A percentile compares a stretch with the other conserved stretches of the same genome.
These are phyloP conservation scores for Sinohyriopsis cumingii DNA, from an alignment of 2,888 invertebrate species.

Conservation along the genomic window DNA sequence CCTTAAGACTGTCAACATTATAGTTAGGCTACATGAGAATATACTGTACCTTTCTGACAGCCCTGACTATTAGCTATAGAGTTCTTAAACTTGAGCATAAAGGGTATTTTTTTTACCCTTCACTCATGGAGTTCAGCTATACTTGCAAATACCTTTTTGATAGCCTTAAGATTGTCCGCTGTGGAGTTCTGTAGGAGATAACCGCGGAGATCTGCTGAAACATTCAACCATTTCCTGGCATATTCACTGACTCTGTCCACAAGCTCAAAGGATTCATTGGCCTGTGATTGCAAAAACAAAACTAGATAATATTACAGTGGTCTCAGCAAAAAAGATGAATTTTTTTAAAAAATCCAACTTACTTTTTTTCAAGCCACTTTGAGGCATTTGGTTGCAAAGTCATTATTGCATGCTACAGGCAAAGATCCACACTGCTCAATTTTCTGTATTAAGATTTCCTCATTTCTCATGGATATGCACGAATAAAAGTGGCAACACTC, in stretches of 20 bases:
- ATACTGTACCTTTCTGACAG: too few relatives aligned
- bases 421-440: too few relatives aligned
- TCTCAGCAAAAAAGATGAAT: background rate
- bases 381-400: too few relatives aligned
- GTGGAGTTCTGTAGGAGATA: slow-evolving; percentile 70
- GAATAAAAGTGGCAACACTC: too few relatives aligned
- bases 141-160: slow-evolving; percentile 62
- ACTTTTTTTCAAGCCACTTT: too few relatives aligned
- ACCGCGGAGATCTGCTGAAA: slow-evolving; percentile 68
- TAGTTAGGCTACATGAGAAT: too few relatives aligned
- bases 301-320: background rate
- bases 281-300: slow-evolving; percentile 53
- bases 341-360: background rate
- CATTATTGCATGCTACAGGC: too few relatives aligned
- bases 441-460: too few relatives aligned
- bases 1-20: too few relatives aligned
- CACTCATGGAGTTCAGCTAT: slow-evolving; percentile 63
- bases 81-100: background rate
- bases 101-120: background rate
- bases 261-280: slow-evolving; percentile 73
- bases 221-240: slow-evolving; percentile 70
- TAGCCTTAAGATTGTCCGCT: slow-evolving; percentile 66
- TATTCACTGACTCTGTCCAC: slow-evolving; percentile 69
- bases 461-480: too few relatives aligned
- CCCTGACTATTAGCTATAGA: background rate